These are phyloP conservation scores for Spisula subtruncata DNA, from an alignment of 2,888 invertebrate genomes.

Conservation along the genomic window DNA sequence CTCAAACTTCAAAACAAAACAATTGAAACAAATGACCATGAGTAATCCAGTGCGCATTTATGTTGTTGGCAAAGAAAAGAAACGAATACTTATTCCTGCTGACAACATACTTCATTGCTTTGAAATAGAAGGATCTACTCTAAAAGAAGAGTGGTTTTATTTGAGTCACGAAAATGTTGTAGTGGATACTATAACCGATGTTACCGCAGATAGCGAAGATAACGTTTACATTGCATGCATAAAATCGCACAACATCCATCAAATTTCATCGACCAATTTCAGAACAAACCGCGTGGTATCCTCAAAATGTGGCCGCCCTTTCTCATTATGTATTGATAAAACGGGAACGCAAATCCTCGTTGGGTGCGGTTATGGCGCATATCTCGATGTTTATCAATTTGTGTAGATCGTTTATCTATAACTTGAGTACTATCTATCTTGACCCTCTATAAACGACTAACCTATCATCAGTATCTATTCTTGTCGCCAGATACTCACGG, in stretches of 20 bases:
- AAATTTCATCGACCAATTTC: conserved; percentile 26
- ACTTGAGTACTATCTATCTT: too few species aligned
- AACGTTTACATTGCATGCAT: conserved; percentile 34
- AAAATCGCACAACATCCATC: conserved; percentile 40
- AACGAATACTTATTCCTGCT: not conserved
- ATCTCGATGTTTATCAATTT: conserved; percentile 19
- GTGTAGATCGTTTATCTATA: not conserved
- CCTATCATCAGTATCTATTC: too few species aligned
- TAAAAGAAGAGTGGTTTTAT: conserved; percentile 26
- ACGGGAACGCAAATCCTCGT: not conserved
- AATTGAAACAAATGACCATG: not conserved
- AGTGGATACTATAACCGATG: conserved; percentile 5
- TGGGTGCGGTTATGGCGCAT: conserved; percentile 10
- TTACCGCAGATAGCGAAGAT: conserved; percentile 33
- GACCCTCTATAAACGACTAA: too few species aligned
- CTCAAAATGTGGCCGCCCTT: not conserved
- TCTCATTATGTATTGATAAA: conserved; percentile 12
- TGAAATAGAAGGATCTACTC: not conserved
- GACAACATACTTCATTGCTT: conserved; percentile 14
- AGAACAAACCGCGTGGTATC: conserved; percentile 6
- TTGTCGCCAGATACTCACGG: too few species aligned
- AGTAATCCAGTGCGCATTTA: not conserved
- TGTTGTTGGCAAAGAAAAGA: not conserved
- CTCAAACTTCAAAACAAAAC: not conserved
- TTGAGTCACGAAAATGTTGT: not conserved